Conservation (phyloP, 2,113 vertebrate species). For the Passer domesticus region DNA sequence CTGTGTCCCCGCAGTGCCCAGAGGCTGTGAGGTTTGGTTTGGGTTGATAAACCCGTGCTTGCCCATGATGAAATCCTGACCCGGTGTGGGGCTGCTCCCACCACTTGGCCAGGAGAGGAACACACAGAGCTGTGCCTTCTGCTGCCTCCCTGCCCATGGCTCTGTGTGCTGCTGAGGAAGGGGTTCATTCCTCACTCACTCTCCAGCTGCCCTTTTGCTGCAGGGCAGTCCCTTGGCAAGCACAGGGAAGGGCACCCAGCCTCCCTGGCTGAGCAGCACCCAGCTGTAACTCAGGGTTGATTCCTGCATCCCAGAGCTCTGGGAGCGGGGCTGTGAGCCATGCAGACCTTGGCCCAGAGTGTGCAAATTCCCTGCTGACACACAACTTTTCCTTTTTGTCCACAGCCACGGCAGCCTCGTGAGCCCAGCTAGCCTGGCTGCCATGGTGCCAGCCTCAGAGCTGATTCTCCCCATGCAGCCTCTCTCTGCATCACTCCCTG, state of each 20-base stretch:
- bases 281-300: fast-evolving
- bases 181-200: fast-evolving
- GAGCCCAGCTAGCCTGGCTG: background rate
- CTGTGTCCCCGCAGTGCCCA: background rate
- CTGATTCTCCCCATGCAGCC: background rate
- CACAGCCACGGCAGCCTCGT: background rate
- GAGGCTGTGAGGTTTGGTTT: background rate
- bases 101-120: fast-evolving
- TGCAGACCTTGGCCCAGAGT: background rate
- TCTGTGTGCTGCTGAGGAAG: background rate
- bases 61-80: background rate
- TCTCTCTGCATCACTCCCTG: background rate
- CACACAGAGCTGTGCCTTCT: background rate
- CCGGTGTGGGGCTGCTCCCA: background rate
- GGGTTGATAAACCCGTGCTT: background rate
- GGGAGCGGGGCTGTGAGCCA: background rate
- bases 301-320: background rate
- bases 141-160: background rate
- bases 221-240: background rate
- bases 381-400: background rate
- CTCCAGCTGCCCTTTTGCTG: background rate
- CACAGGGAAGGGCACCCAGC: background rate
- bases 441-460: fast-evolving
- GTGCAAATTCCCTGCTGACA: background rate
- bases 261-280: background rate